These are phyloP conservation scores for Actinernus sp. DNA, from an alignment of 92 coral and sea anemone species.

Conservation along the genomic window DNA sequence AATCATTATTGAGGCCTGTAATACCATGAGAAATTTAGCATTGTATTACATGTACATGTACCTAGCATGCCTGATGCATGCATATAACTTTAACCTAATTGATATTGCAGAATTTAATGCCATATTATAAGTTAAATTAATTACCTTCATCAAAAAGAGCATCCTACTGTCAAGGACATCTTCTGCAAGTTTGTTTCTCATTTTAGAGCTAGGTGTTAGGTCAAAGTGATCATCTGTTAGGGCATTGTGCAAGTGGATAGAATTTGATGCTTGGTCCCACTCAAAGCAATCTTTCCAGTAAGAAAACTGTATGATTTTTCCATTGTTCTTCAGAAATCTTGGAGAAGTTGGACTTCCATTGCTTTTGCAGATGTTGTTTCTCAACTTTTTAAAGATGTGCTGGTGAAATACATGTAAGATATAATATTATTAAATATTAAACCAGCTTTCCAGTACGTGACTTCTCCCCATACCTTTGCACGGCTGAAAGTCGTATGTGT, in stretches of 20 bases:
- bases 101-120: too few species aligned
- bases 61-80: too few species aligned
- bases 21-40: too few species aligned
- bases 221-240: constrained; percentile 30
- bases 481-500: too few species aligned
- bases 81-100: too few species aligned
- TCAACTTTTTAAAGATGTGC: constrained; percentile 45
- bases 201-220: constrained; percentile 20
- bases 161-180: constrained; percentile 28
- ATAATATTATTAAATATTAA: too few species aligned
- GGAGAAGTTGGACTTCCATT: background rate
- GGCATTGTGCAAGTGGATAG: constrained; percentile 2
- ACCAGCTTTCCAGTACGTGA: too few species aligned
- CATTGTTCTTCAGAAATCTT: constrained; percentile 12
- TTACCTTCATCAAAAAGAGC: constrained; percentile 45
- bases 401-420: constrained; percentile 4
- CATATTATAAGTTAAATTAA: too few species aligned
- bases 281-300: constrained; percentile 38
- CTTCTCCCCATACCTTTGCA: too few species aligned
- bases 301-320: constrained; percentile 18
- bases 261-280: constrained; percentile 27
- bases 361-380: constrained; percentile 35
- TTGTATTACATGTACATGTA: too few species aligned
- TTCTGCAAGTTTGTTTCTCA: constrained; percentile 35
- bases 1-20: too few species aligned